A percentile compares a stretch with the other conserved stretches of the same genome.
Conservation (phyloP, 37 sponge, comb jelly and placozoan species). For the Haliclona indistincta region DNA sequence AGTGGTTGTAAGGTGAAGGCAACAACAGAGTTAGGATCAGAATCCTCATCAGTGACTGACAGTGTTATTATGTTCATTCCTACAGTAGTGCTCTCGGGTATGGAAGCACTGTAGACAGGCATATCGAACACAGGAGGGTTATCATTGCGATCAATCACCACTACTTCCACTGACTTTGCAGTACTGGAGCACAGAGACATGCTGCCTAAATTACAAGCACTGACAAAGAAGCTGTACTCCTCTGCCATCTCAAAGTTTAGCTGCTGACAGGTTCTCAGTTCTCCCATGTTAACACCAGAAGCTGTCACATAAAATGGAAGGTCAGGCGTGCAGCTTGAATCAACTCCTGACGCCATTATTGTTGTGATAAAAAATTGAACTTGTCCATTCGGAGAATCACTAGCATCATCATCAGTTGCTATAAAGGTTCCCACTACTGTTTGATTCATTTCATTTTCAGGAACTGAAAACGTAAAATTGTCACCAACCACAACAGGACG, state of each 20-base stretch:
- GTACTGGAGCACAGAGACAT: slow-evolving; percentile 19
- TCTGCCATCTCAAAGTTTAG: slow-evolving; percentile 29
- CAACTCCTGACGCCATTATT: neutral
- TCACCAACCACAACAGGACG: slow-evolving; percentile 29
- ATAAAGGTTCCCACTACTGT: slow-evolving; percentile 13
- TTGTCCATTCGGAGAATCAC: neutral
- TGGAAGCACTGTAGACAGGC: neutral
- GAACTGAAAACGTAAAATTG: slow-evolving; percentile 20
- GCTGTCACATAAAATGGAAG: slow-evolving; percentile 35
- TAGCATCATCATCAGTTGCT: slow-evolving; percentile 58
- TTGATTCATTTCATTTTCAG: slow-evolving; percentile 21
- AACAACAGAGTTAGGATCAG: slow-evolving; percentile 49
- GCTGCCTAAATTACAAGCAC: slow-evolving; percentile 38
- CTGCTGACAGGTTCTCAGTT: slow-evolving; percentile 6
- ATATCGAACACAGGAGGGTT: slow-evolving; percentile 49
- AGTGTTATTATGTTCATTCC: slow-evolving; percentile 23
- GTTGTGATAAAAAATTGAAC: neutral
- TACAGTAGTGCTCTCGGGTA: slow-evolving; percentile 43
- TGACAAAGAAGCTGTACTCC: slow-evolving; percentile 20
- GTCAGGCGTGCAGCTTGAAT: slow-evolving; percentile 1
- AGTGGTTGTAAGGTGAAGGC: slow-evolving; percentile 20
- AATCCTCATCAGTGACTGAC: slow-evolving; percentile 37
- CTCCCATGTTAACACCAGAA: slow-evolving; percentile 14
- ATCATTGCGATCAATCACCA: slow-evolving; percentile 58
- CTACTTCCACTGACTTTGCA: slow-evolving; percentile 25